Base-by-base conservation (phyloP, 2,888 invertebrate species). In the Eledona agricola region DNA sequence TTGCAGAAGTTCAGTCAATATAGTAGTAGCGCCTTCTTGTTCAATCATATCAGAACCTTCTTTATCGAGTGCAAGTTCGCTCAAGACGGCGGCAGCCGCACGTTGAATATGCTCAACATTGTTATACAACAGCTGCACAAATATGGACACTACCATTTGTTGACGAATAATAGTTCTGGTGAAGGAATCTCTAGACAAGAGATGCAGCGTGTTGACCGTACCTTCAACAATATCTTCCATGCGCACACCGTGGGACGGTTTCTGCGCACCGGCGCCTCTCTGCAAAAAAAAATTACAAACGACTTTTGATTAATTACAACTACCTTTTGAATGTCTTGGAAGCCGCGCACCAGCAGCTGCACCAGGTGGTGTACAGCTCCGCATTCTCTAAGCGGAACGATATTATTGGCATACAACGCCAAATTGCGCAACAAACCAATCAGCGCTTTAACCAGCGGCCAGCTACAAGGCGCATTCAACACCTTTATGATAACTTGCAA, bases 181-280 rank as follows among this genome's bases (percentile, higher is more conserved):
- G 77, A 93, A 89, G 11, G 90, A 86, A 79, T 99, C 97, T 43
- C 96, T 81, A 1, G 97, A 97, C 57, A 99, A 82, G 72, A 98
- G 96, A 75, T 99, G 98, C 55, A 99, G 82, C n/a, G 98, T 97
- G 1, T 97, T 97, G 2, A 98, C 96, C 0, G 96, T 95, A 16
- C 96, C 96, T 77, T 99, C 99, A 7, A 99, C 95, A 58, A 99
- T 96, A 78, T 99, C 98, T 72, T 98, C 96, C 96, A 98, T 97
- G 28, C 96, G 87, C 3, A 99, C 97, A 7, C 98, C 98, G 77
- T 96, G 94, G 0, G 93, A 91, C 75, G 86, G 87, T 10, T 83
- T 82, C 62, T 83, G 83, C 70, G 85, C 86, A 46, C 88, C 83
- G 52, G 88, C 89, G 62, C 87, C 86, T 55, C 89, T 92, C 7